Evolutionary conservation across 2,113 vertebrate genomes (phyloP).

Genomic region (Psephotus haematonotus): DNA sequence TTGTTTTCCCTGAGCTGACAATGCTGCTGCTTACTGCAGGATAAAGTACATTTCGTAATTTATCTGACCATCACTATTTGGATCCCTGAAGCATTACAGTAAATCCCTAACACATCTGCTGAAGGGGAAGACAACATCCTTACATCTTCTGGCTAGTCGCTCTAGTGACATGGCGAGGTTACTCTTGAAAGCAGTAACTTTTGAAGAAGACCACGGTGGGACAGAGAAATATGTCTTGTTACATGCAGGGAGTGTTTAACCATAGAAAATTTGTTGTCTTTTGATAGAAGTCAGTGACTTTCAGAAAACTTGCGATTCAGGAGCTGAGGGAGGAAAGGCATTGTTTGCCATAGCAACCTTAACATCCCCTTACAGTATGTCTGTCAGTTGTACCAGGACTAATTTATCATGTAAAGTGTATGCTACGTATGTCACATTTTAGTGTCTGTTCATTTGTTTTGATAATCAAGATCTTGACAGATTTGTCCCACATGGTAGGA

Average conservation of each 20-base stretch:
- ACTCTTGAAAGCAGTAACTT: conserved; percentile 29
- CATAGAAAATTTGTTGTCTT: conserved; percentile 29
- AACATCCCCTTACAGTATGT: conserved; percentile 58
- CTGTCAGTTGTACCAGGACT: conserved; percentile 49
- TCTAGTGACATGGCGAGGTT: background rate
- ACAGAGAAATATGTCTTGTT: background rate
- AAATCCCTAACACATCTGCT: background rate
- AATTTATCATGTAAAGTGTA: conserved; percentile 74
- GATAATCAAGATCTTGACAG: conserved; percentile 77
- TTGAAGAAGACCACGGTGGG: background rate
- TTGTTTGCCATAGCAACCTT: conserved; percentile 73
- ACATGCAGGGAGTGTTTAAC: background rate
- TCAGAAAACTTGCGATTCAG: conserved; percentile 37
- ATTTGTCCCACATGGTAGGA: conserved; percentile 70
- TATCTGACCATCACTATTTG: background rate
- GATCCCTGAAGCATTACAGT: background rate
- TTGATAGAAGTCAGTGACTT: conserved; percentile 6
- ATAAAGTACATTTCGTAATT: background rate
- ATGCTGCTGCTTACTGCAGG: background rate
- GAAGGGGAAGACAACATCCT: background rate
- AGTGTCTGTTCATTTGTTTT: conserved; percentile 76
- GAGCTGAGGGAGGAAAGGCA: conserved; percentile 11
- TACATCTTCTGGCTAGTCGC: background rate
- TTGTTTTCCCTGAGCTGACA: background rate
- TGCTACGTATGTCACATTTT: conserved; percentile 69